A percentile compares a stretch with the other conserved stretches of the same genome.
Conservation (phyloP, 1,140 invertebrate species). For the Eciton burchellii region DNA sequence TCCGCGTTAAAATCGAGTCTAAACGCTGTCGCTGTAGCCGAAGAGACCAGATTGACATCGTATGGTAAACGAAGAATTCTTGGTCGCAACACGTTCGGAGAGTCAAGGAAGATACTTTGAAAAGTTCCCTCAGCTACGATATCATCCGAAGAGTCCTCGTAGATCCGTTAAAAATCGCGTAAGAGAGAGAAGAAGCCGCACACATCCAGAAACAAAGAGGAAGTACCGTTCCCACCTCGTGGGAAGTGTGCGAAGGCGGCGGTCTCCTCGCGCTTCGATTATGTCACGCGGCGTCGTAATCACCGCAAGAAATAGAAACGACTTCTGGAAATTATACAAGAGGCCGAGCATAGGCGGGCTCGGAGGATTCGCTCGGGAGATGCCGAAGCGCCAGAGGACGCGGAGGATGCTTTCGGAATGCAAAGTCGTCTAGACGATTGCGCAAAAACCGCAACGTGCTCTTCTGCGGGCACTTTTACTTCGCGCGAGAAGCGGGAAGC, state of each 20-base stretch:
- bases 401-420: slow-evolving; percentile 63
- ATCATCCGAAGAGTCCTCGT: too few relatives aligned
- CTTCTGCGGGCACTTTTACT: slow-evolving; percentile 62
- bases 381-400: slow-evolving; percentile 1
- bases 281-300: slow-evolving; percentile 9
- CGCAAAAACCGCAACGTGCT: slow-evolving; percentile 58
- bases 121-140: too few relatives aligned
- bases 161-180: neutral
- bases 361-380: slow-evolving; percentile 15
- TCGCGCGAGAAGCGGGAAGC: slow-evolving; percentile 62
- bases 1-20: too few relatives aligned
- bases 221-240: neutral
- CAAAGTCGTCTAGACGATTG: slow-evolving; percentile 42
- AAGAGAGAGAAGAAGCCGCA: too few relatives aligned
- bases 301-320: slow-evolving; percentile 29
- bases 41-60: too few relatives aligned
- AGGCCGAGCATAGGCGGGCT: slow-evolving; percentile 42
- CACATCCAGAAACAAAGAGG: neutral
- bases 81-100: too few relatives aligned
- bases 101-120: too few relatives aligned
- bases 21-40: too few relatives aligned
- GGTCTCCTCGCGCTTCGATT: slow-evolving; percentile 9
- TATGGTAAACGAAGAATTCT: too few relatives aligned
- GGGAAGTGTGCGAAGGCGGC: neutral
- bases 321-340: slow-evolving; percentile 15